Percentiles rank a stretch among this genome's conserved stretches.
Conservation (phyloP, 2,113 vertebrate species). For the Tachycineta bicolor region DNA sequence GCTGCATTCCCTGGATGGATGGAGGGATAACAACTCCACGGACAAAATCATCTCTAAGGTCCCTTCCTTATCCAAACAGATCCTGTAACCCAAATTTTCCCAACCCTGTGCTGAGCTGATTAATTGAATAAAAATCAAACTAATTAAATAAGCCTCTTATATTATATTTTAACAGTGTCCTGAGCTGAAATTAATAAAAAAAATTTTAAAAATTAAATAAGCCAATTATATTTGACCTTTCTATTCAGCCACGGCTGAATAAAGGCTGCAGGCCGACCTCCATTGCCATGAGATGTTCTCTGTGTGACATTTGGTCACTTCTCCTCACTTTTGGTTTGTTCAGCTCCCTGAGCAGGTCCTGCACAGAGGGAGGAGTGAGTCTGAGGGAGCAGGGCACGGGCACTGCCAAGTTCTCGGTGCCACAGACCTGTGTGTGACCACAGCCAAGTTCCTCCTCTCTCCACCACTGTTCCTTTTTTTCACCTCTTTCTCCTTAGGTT, state of each 20-base stretch:
- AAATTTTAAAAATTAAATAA: not conserved
- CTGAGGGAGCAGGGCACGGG: rapidly evolving
- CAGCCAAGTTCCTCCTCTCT: not conserved
- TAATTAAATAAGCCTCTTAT: not conserved
- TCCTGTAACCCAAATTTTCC: not conserved
- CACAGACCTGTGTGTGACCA: not conserved
- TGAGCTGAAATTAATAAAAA: not conserved
- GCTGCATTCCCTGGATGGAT: rapidly evolving
- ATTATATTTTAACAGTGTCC: not conserved
- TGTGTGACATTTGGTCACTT: rapidly evolving
- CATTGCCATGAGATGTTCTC: rapidly evolving
- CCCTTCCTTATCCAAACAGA: not conserved
- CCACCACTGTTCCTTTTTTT: not conserved
- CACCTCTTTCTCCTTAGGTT: not conserved
- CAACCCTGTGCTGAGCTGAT: not conserved
- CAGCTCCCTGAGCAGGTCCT: not conserved
- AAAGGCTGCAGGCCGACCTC: not conserved
- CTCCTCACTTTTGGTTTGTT: rapidly evolving
- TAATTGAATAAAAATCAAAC: not conserved
- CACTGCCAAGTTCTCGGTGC: not conserved
- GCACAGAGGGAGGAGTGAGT: not conserved
- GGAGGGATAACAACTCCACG: not conserved
- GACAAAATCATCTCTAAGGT: not conserved
- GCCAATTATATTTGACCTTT: not conserved
- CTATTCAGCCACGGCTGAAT: rapidly evolving